Conservation (phyloP, 2,113 vertebrate species). For the Formicarius rufipectus region DNA sequence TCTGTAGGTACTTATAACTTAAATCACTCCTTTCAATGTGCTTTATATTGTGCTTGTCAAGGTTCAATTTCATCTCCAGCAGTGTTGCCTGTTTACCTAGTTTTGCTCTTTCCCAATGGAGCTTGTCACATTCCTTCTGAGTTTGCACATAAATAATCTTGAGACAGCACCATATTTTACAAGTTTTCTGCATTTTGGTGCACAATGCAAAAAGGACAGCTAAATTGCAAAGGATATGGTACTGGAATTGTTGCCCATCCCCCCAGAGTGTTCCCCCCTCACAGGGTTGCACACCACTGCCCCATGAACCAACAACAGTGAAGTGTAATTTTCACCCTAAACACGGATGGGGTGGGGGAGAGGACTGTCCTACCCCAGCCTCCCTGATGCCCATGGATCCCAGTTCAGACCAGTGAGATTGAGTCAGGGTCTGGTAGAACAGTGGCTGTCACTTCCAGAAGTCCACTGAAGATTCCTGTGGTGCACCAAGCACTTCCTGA, state of each 20-base stretch:
- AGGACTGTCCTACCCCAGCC: background rate
- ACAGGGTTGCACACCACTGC: too few relatives aligned
- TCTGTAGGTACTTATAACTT: constrained; percentile 42
- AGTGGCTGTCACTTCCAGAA: background rate
- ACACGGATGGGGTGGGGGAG: accelerated
- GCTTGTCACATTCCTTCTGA: background rate
- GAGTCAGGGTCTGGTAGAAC: background rate
- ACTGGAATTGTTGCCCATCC: background rate
- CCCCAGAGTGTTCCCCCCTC: background rate
- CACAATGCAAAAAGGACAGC: background rate
- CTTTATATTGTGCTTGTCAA: constrained; percentile 1
- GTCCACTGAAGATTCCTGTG: background rate
- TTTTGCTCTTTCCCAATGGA: background rate
- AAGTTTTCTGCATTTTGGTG: background rate
- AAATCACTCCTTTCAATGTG: constrained; percentile 20
- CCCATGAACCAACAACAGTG: background rate
- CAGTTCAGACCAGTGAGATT: background rate
- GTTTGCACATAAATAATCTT: background rate
- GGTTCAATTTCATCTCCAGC: background rate
- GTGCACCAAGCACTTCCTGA: background rate
- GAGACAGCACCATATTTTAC: background rate
- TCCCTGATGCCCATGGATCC: background rate
- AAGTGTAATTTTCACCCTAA: background rate
- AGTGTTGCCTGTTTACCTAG: background rate
- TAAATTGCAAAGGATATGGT: background rate